A percentile compares a stretch with the other conserved stretches of the same genome.
phyloP scores from a whole-genome alignment of 2,888 invertebrate genomes.

The Orthonychiurus folsomi region DNA sequence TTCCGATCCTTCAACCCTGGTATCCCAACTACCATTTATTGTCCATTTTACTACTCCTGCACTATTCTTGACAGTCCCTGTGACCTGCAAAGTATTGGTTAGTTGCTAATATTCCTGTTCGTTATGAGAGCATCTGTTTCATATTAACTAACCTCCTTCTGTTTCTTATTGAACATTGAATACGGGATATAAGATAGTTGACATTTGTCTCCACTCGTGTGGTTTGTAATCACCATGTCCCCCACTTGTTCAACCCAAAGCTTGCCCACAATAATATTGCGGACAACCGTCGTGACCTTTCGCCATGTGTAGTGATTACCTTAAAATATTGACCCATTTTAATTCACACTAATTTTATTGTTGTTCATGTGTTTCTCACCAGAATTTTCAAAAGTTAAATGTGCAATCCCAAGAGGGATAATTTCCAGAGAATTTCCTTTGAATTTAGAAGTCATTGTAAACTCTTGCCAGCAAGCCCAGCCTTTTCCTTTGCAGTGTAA shows the following conservation, averaged over 20 bases:
- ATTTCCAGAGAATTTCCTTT: conserved; percentile 93
- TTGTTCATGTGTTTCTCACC: too few relatives aligned
- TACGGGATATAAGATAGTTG: conserved; percentile 85
- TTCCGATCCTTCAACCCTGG: not conserved
- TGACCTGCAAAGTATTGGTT: conserved; percentile 50
- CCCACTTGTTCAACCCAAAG: conserved; percentile 99
- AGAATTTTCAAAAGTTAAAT: conserved; percentile 50
- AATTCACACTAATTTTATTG: too few relatives aligned
- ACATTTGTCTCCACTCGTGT: conserved; percentile 80
- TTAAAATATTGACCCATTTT: conserved; percentile 42
- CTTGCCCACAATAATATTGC: conserved; percentile 98
- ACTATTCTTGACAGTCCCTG: conserved; percentile 55
- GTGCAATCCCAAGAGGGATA: conserved; percentile 54
- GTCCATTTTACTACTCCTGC: conserved; percentile 54
- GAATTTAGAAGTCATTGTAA: conserved; percentile 98
- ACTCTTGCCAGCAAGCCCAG: conserved; percentile 97
- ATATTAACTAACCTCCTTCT: conserved; percentile 16
- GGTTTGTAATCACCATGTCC: conserved; percentile 93
- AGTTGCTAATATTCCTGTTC: not conserved
- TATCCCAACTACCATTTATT: conserved; percentile 85
- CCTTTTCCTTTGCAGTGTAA: conserved; percentile 81
- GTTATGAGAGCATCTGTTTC: not conserved
- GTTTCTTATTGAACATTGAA: conserved; percentile 14
- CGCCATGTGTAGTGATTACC: conserved; percentile 93
- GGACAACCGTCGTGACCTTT: conserved; percentile 95